Evolutionary conservation across 2,113 vertebrate genomes (phyloP), one percentile per base, ranked within the genome.

Genomic region (Seriola quinqueradiata): DNA sequence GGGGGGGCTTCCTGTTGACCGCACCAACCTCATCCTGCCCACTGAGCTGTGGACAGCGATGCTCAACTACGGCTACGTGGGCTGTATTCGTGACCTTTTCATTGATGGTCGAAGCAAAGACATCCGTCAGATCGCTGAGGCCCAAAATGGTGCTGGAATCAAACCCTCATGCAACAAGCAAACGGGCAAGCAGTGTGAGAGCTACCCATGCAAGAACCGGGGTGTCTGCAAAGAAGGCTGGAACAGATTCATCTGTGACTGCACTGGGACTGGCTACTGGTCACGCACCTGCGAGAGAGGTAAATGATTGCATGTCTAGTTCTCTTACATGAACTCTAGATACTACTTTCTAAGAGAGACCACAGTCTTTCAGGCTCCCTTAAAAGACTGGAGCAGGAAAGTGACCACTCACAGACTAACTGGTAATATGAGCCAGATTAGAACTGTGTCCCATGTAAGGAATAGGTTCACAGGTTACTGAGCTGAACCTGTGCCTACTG

Each of bases 221-320:
- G 98, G 98, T 0, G 81, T 96, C 82, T 99, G 98, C 90, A 97
- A 98, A 85, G 98, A 99, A 0, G 98, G 98, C 86, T 99, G 98
- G 98, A 99, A 99, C 92, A 96, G 98, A 83, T 99, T 99, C 95
- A 97, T 99, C 78, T 99, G 98, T 1, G 98, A 99, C 92, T 99
- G 98, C 92, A 99, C 97, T 0, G 98, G 97, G 86, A 99, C 97
- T 0, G 98, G 98, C 52, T 98, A 95, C 64, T 99, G 98, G 98
- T 98, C 98, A 0, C 96, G 97, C 75, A 99, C 98, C 2, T 99
- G 98, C 44, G 98, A 99, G 55, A 95, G 98, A 92, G 98, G 98
- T 99, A 89, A 73, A 17, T 32, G n/a, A 55, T 16, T 36, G 25
- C 46, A 17, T 61, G 21, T 3, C 8, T 42, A 5, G 1, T 72